Evolutionary conservation across 2,888 invertebrate species (phyloP).

Genomic region (Uloborus plumipes): DNA sequence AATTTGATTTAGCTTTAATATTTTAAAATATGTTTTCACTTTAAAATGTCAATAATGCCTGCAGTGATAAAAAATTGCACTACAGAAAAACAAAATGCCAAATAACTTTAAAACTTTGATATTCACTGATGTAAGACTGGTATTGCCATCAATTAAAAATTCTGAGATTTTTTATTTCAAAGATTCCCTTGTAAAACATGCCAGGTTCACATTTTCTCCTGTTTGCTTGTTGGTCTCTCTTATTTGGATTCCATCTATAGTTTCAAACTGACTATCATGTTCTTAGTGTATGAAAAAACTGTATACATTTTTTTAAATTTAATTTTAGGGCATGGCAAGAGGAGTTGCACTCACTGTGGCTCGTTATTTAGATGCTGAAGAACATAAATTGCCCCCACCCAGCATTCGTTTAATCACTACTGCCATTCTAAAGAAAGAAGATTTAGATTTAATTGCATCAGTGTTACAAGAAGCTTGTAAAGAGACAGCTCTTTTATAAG

Average conservation of each 20-base stretch:
- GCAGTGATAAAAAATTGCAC: too few relatives aligned
- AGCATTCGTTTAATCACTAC: slow-evolving; percentile 82
- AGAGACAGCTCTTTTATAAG: background rate
- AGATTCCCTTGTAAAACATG: too few relatives aligned
- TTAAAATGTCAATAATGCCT: too few relatives aligned
- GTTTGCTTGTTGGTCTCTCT: background rate
- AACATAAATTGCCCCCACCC: slow-evolving; percentile 78
- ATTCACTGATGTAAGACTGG: too few relatives aligned
- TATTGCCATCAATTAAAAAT: too few relatives aligned
- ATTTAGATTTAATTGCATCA: slow-evolving; percentile 73
- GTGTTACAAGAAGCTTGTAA: slow-evolving; percentile 42
- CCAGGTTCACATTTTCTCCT: background rate
- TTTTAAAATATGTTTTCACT: too few relatives aligned
- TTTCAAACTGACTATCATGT: background rate
- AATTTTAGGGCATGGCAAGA: slow-evolving; percentile 76
- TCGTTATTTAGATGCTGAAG: slow-evolving; percentile 79
- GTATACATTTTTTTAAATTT: background rate
- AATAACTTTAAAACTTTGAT: too few relatives aligned
- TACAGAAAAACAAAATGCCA: too few relatives aligned
- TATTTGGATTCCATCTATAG: background rate
- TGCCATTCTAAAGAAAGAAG: slow-evolving; percentile 77
- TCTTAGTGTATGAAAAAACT: background rate
- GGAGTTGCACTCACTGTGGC: slow-evolving; percentile 81
- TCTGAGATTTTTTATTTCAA: too few relatives aligned
- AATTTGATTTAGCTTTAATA: too few relatives aligned